Evolutionary conservation across 2,888 invertebrate genomes (phyloP).

Genomic region (Margaritifera margaritifera): DNA sequence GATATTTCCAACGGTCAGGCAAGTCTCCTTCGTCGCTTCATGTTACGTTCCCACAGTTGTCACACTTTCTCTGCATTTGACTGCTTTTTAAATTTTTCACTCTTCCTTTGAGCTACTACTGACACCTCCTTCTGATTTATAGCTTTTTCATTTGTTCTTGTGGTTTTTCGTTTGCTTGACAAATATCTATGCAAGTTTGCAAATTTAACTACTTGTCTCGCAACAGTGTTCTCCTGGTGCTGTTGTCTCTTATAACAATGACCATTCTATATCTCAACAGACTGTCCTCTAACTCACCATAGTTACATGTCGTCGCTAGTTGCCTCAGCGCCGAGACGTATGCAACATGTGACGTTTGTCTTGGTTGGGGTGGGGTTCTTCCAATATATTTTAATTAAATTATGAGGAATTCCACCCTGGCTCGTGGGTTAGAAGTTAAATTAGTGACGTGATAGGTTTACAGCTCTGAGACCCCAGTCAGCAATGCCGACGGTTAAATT

Average conservation of each 20-base stretch:
- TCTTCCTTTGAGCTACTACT: background rate
- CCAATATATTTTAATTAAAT: too few relatives aligned
- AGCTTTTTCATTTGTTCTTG: constrained; percentile 4
- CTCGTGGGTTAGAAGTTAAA: too few relatives aligned
- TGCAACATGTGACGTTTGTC: too few relatives aligned
- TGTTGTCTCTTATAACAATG: constrained; percentile 9
- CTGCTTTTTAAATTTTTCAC: background rate
- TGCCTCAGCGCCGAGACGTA: constrained; percentile 6
- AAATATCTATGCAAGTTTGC: constrained; percentile 15
- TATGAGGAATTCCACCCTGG: too few relatives aligned
- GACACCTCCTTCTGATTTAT: constrained; percentile 5
- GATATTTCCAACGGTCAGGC: constrained; percentile 4
- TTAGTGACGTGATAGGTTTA: too few relatives aligned
- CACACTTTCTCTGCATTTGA: background rate
- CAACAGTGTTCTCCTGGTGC: constrained; percentile 6
- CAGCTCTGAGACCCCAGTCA: too few relatives aligned
- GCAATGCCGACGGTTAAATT: too few relatives aligned
- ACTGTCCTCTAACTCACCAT: background rate
- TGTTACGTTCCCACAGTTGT: constrained; percentile 3
- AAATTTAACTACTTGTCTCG: constrained; percentile 6
- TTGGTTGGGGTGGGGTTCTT: too few relatives aligned
- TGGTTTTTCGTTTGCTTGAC: constrained; percentile 18
- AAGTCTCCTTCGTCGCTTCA: too few relatives aligned
- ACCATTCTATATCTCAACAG: constrained; percentile 10
- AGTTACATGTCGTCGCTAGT: constrained; percentile 20